phyloP scores from a whole-genome alignment of 2,888 invertebrate species.

The Meteorus cinctellus region DNA sequence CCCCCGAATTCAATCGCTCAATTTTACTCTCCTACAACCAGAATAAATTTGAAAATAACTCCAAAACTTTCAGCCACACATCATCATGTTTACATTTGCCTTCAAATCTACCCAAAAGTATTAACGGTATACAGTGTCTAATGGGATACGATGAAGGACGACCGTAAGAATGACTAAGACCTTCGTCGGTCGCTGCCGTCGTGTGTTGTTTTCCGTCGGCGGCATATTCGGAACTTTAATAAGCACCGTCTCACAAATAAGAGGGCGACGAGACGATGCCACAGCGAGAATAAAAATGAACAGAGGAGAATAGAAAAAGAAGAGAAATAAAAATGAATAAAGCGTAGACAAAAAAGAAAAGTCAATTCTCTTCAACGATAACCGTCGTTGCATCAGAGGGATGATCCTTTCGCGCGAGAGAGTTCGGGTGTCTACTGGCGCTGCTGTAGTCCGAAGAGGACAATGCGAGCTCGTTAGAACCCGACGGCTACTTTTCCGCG shows the following conservation, averaged over 20 bases:
- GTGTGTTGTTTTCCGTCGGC: neutral
- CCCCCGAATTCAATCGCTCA: too few relatives aligned
- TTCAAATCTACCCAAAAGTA: neutral
- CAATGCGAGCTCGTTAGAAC: slow-evolving; percentile 53
- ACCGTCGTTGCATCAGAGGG: neutral
- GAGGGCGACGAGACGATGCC: neutral
- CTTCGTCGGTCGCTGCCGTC: neutral
- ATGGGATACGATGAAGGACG: neutral
- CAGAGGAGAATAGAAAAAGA: neutral
- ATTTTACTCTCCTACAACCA: too few relatives aligned
- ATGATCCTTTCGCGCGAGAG: slow-evolving; percentile 11
- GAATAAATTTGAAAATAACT: too few relatives aligned
- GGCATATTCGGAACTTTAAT: slow-evolving; percentile 1
- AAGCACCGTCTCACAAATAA: slow-evolving; percentile 2
- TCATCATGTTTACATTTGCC: neutral
- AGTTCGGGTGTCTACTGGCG: neutral
- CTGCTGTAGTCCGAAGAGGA: slow-evolving; percentile 30
- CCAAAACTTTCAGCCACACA: neutral
- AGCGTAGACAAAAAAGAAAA: slow-evolving; percentile 3
- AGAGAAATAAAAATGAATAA: neutral
- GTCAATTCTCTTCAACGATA: neutral
- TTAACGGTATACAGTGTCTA: neutral
- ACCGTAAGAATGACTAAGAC: neutral
- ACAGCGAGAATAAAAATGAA: slow-evolving; percentile 19
- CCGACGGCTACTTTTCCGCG: slow-evolving; percentile 34